Percentiles rank a stretch among this genome's conserved stretches.
phyloP scores from a whole-genome alignment of 2,888 invertebrate genomes.

The Dermolepida albohirtum region DNA sequence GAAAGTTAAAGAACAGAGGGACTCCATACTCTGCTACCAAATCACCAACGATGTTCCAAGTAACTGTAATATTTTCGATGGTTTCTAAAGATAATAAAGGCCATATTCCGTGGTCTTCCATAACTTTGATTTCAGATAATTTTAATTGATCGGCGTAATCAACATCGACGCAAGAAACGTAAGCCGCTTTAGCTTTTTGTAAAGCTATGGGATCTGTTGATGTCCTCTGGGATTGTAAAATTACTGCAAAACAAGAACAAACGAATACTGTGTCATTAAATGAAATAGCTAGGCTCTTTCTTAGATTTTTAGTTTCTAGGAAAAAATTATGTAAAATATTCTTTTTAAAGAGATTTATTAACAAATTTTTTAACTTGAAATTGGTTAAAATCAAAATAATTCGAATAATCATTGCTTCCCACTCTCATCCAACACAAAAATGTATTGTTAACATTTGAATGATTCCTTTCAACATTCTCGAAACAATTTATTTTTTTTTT shows the following conservation, averaged over 20 bases:
- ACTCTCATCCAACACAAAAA: no score
- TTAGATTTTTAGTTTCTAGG: no score
- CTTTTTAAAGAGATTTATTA: no score
- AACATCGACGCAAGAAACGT: constrained; percentile 57
- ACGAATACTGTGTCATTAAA: no score
- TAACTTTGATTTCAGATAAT: constrained; percentile 57
- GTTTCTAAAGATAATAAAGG: constrained; percentile 54
- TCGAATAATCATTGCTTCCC: no score
- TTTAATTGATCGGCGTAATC: constrained; percentile 53
- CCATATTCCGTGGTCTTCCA: constrained; percentile 58
- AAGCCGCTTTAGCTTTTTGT: constrained; percentile 61
- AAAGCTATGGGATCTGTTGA: constrained; percentile 57
- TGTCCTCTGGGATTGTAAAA: constrained; percentile 52
- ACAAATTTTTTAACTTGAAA: no score
- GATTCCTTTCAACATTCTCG: no score
- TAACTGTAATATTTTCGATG: constrained; percentile 45
- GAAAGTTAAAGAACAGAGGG: constrained; percentile 59
- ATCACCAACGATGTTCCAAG: constrained; percentile 60
- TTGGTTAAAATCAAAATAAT: no score
- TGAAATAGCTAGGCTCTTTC: no score
- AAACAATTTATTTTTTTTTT: no score
- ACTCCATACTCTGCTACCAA: constrained; percentile 61
- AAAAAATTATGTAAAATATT: no score
- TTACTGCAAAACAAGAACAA: constrained; percentile 52
- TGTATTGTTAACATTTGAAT: no score